These are phyloP conservation scores for Capra hircus DNA, from an alignment of 2,113 vertebrate genomes.

Conservation along the genomic window DNA sequence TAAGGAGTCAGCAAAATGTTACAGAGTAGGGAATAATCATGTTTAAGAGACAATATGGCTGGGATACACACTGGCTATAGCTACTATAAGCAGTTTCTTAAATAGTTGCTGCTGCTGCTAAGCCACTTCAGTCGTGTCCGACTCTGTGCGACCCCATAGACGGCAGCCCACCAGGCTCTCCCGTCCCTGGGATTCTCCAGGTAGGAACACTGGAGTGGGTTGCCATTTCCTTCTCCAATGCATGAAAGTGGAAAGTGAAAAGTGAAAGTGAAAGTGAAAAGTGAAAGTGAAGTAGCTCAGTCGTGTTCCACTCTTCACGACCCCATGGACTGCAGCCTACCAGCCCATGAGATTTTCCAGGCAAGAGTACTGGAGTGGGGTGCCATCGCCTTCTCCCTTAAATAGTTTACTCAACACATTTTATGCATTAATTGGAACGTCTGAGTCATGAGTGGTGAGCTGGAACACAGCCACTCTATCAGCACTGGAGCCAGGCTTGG, in stretches of 20 bases:
- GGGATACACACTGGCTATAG: not conserved
- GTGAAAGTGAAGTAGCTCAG: too few species aligned
- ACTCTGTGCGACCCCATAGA: too few species aligned
- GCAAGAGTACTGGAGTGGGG: too few species aligned
- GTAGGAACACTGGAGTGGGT: too few species aligned
- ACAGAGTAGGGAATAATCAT: not conserved
- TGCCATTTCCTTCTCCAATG: too few species aligned
- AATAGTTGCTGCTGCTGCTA: not conserved
- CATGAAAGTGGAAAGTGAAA: too few species aligned
- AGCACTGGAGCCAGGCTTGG: not conserved
- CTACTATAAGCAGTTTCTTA: not conserved
- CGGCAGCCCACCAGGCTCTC: too few species aligned
- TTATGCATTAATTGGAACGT: not conserved
- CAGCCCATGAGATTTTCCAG: too few species aligned
- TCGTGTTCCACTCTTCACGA: rapidly evolving
- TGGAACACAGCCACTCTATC: not conserved
- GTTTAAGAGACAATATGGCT: not conserved
- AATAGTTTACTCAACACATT: slow-evolving; percentile 36
- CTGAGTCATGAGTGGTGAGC: not conserved
- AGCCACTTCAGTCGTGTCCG: too few species aligned
- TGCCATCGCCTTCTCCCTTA: not conserved
- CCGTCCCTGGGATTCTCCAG: too few species aligned
- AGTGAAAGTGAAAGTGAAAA: too few species aligned
- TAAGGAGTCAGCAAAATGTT: not conserved
- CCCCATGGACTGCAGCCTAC: too few species aligned